Evolutionary conservation across 2,113 vertebrate species (phyloP), one percentile per base, ranked within the genome.

Genomic region (Ploceus nigricollis): DNA sequence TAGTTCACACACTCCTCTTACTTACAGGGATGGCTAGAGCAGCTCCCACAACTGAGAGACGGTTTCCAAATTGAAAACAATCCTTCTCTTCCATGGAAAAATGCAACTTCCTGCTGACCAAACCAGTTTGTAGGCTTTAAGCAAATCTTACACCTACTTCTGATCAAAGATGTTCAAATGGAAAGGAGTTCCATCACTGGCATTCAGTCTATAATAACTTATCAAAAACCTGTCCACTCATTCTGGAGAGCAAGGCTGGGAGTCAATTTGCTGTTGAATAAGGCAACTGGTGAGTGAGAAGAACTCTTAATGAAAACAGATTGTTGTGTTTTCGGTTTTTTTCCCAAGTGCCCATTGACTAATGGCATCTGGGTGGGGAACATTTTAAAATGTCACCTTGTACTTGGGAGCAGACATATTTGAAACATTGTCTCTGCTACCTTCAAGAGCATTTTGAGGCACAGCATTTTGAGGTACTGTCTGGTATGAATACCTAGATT

Each of bases 1-100:
- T 6, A 33, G n/a, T n/a, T 79, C 47, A 48, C 4, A 18, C 0
- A 0, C 9, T 77, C 5, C 31, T 23, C 9, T 35, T 48, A n/a
- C 16, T 4, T 13, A 11, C 19, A 78, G 24, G 19, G 23, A 8
- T 20, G 23, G 21, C 54, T 84, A 50, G 27, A 17, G 23, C 48
- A 86, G 25, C 5, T 82, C 15, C 23, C 7, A 4, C 30, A 53
- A 8, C 6, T 17, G 31, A n/a, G 13, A 63, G 5, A 5, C 24
- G 9, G 20, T 66, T 63, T 82, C 28, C 33, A 82, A 8, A 64
- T 14, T 33, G 22, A 71, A 76, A 86, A 35, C 10, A 82, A 64
- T 22, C 33, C 21, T 92, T 54, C 21, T 45, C 8, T 82, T 58
- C 15, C 24, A 53, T 12, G 9, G 27, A 73, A 78, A 77, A 92